Percentiles rank a stretch among this genome's conserved stretches.
Conservation (phyloP, 2,113 vertebrate species). For the Atherinomorus stipes region DNA sequence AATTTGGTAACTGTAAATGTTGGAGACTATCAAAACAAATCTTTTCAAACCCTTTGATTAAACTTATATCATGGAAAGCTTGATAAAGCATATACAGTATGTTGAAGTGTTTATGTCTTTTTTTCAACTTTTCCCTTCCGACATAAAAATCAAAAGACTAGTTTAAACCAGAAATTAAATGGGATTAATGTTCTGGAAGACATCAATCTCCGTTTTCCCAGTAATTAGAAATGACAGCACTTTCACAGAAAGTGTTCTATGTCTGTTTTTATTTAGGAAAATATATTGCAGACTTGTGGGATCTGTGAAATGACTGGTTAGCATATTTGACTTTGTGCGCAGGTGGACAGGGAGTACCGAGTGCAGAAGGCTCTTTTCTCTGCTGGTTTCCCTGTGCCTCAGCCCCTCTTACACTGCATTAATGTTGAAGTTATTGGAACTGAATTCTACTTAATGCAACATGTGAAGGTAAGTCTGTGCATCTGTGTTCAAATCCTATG, state of each 20-base stretch:
- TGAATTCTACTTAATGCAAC: constrained; percentile 95
- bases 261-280: too few species aligned
- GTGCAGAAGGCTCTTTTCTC: constrained; percentile 90
- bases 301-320: background rate
- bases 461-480: constrained; percentile 83
- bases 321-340: background rate
- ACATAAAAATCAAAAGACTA: too few species aligned
- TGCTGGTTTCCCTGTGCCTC: constrained; percentile 90
- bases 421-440: constrained; percentile 89
- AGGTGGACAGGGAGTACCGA: constrained; percentile 91
- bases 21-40: background rate
- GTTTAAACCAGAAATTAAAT: too few species aligned
- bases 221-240: background rate
- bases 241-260: too few species aligned
- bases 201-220: background rate
- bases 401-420: constrained; percentile 87
- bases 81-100: background rate
- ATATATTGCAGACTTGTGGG: too few species aligned
- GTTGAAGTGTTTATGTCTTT: background rate
- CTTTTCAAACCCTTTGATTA: background rate
- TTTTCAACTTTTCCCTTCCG: background rate
- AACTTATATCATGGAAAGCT: background rate
- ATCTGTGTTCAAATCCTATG: background rate
- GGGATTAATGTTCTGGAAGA: too few species aligned
- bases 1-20: background rate